Conservation (phyloP, 2,113 vertebrate species). For the Cichladusa arquata region DNA sequence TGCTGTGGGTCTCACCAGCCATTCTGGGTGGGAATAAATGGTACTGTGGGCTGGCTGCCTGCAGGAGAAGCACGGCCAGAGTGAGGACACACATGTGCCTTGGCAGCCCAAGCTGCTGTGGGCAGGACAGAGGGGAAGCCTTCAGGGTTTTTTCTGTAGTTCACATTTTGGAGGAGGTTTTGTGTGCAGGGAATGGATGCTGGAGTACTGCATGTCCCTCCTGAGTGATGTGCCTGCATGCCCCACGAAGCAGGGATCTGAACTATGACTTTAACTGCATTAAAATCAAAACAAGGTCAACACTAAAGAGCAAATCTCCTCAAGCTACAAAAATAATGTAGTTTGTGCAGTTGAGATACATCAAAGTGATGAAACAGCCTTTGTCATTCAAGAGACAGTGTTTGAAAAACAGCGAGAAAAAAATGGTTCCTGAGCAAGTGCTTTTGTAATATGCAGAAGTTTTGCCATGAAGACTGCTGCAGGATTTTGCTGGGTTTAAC, state of each 20-base stretch:
- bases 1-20: rapidly evolving
- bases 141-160: not conserved
- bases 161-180: not conserved
- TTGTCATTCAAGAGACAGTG: not conserved
- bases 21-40: not conserved
- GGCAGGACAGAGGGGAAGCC: not conserved
- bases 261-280: not conserved
- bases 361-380: not conserved
- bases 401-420: not conserved
- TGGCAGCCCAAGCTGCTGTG: rapidly evolving
- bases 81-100: not conserved
- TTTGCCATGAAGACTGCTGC: not conserved
- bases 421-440: not conserved
- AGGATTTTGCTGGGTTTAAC: not conserved
- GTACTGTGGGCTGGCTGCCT: not conserved
- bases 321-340: not conserved
- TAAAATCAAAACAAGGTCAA: not conserved
- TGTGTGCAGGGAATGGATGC: not conserved
- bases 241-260: not conserved
- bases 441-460: not conserved
- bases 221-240: not conserved
- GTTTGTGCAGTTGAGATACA: not conserved
- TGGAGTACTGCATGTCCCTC: not conserved
- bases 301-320: not conserved
- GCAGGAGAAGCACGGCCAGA: not conserved